phyloP scores from a whole-genome alignment of 2,113 vertebrate species.

The Syngnathus scovelli region DNA sequence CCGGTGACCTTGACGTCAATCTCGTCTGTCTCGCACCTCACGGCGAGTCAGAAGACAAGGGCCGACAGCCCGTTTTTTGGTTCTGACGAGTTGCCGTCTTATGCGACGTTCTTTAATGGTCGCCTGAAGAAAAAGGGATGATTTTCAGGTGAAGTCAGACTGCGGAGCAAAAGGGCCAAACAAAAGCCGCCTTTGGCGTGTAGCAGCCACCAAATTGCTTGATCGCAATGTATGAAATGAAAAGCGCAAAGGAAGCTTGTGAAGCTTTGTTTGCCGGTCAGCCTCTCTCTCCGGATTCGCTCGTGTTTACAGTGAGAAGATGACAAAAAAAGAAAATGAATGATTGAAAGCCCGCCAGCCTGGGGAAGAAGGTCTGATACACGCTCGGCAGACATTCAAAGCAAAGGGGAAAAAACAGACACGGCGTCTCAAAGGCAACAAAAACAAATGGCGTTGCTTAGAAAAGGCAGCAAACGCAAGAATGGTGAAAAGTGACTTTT shows the following conservation, averaged over 20 bases:
- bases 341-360: constrained; percentile 37
- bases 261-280: constrained; percentile 10
- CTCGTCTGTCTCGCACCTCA: constrained; percentile 20
- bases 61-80: background rate
- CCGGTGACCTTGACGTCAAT: constrained; percentile 35
- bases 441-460: too few species aligned
- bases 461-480: too few species aligned
- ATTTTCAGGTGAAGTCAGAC: background rate
- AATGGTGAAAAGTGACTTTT: too few species aligned
- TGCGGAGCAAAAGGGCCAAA: background rate
- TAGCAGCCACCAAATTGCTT: constrained; percentile 10
- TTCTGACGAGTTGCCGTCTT: background rate
- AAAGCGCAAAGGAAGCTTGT: constrained; percentile 10
- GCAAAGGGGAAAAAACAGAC: constrained; percentile 7
- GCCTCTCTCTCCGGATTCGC: constrained; percentile 8
- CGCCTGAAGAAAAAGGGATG: background rate
- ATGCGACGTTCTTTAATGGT: too few species aligned
- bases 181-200: background rate
- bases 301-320: constrained; percentile 33
- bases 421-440: constrained; percentile 5
- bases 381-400: constrained; percentile 24
- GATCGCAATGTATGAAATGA: constrained; percentile 11
- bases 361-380: constrained; percentile 14
- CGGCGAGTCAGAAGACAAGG: background rate
- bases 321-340: constrained; percentile 45